Evolutionary conservation across 2,888 invertebrate genomes (phyloP).

Genomic region (Galeopsomyia nigrocyanea): DNA sequence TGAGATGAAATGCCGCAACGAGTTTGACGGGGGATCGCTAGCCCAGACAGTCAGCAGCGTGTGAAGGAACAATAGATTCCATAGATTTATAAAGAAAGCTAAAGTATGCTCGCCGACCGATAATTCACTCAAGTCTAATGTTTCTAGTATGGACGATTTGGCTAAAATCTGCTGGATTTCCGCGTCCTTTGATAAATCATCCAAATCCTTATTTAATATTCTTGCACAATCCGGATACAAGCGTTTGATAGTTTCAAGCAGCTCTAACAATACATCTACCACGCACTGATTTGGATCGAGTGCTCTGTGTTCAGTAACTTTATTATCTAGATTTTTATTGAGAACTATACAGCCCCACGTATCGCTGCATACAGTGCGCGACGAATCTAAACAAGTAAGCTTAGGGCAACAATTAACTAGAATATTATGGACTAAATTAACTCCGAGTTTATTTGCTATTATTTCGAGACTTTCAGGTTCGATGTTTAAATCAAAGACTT

Average conservation of each 20-base stretch:
- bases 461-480: constrained; percentile 79
- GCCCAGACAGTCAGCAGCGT: constrained; percentile 59
- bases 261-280: constrained; percentile 57
- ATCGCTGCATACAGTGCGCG: constrained; percentile 33
- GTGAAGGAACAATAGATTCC: constrained; percentile 67
- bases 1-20: constrained; percentile 57
- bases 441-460: constrained; percentile 78
- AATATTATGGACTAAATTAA: constrained; percentile 82
- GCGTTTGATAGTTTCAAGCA: constrained; percentile 52
- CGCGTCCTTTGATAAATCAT: constrained; percentile 47
- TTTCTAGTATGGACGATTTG: constrained; percentile 57
- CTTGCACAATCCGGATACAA: constrained; percentile 42
- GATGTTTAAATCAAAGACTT: constrained; percentile 76
- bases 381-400: constrained; percentile 64
- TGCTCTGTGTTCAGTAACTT: constrained; percentile 29
- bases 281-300: constrained; percentile 61
- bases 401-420: constrained; percentile 81
- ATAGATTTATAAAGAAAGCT: constrained; percentile 64
- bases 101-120: constrained; percentile 63
- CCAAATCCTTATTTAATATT: constrained; percentile 47
- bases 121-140: constrained; percentile 61
- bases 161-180: constrained; percentile 55
- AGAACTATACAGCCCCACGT: constrained; percentile 58
- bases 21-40: constrained; percentile 53
- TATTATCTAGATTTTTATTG: constrained; percentile 61